Base-by-base conservation (phyloP, 2,888 invertebrate species). In the Drosophila neotestacea region DNA sequence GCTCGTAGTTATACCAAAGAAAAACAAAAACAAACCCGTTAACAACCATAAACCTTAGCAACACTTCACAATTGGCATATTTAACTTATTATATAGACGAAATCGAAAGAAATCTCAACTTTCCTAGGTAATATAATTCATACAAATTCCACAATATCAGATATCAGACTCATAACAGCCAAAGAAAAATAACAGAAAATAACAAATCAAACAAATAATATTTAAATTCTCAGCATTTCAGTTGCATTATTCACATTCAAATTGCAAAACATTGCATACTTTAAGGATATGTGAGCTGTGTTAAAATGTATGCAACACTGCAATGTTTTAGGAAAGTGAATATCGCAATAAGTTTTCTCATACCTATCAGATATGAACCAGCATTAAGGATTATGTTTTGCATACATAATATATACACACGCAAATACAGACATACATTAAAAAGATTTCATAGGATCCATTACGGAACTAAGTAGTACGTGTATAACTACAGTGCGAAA, bases 41-140 rank as follows among this genome's bases (percentile, higher is more conserved):
- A 22, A 22, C 22, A 22, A 22, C 55, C 16, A 9, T 27, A 30
- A 58, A 30, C 28, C 48, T 48, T 48, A 39, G 27, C 13, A 78
- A 66, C 84, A 63, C 65, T 70, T 80, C 54, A 79, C 70, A 80
- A 80, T 67, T 73, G 73, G 73, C 68, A 52, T 58, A 81, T 41
- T 61, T 44, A 47, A 41, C 34, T 48, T 61, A 63, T 44, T 32
- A 30, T 38, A 55, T 16, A 41, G 39, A 48, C 10, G 10, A 32
- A 48, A 41, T 22, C 52, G 47, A 59, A 60, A n/a, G 27, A 65
- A 60, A 41, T 48, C 51, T 41, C 47, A 70, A 70, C 41, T 51
- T 11, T 44, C 54, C 42, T 73, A 71, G 34, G 41, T 39, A 44
- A 41, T 44, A 32, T n/a, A 50, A 67, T 46, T 13, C 74, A 32